Evolutionary conservation across 2,888 invertebrate species (phyloP), one percentile per base, ranked within the genome.

Genomic region (Tolmerus cingulatus): DNA sequence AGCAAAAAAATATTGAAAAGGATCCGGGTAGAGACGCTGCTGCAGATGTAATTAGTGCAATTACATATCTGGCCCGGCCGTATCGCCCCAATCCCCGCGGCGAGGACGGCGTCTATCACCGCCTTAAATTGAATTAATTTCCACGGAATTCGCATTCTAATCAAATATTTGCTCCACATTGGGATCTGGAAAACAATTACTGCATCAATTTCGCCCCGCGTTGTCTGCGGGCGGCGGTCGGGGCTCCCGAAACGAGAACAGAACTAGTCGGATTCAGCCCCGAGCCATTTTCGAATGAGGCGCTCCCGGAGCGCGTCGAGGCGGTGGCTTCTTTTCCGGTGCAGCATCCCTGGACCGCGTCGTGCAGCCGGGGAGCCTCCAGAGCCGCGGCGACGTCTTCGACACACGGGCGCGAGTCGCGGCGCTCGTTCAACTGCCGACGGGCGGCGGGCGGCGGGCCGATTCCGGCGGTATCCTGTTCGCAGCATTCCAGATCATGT

Each of bases 141-240:
- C 82, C 57, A 84, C 66, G 57, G 40, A 84, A 84, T 84, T 84
- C 82, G 40, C 57, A 66, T 84, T 84, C 82, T 55, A 84, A 84
- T 84, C 66, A 34, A 84, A 84, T 66, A 84, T 84, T 66, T 84
- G 66, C 37, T 66, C 40, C 66, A 84, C 82, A 84, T 84, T 66
- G 66, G 23, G 57, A 84, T 84, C 23, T 14, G 82, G 19, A 34
- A 66, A 84, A 84, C 82, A 84, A 84, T 84, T 84, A 84, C 82
- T 37, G 82, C 66, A 66, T 84, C 82, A 84, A 57, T 66, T 57
- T 84, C 82, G 66, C 46, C 57, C 12, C 14, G 55, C 81, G 27
- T 19, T 51, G 55, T 55, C 81, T 55, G 9, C 57, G 1, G 19
- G 19, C 37, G 19, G 3, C 8, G 57, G 66, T 12, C 16, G 34